These are phyloP conservation scores for Allacma fusca DNA, from an alignment of 2,888 invertebrate genomes.

Conservation along the genomic window DNA sequence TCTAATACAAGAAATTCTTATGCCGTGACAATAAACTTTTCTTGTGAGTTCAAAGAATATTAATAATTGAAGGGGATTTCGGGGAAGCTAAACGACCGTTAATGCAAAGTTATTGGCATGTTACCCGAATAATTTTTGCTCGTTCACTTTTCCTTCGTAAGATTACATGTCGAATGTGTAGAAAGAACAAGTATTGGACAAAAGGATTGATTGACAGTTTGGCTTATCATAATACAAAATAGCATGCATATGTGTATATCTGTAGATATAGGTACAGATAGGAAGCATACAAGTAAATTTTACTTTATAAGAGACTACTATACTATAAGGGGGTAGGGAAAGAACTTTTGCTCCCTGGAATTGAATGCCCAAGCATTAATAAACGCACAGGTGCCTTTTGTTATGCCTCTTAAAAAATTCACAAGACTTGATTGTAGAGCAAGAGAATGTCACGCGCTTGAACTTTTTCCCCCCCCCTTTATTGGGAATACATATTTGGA, in stretches of 20 bases:
- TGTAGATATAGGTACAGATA: neutral
- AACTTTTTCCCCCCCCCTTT: too few species aligned
- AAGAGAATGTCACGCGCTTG: constrained; percentile 12
- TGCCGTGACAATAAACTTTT: too few species aligned
- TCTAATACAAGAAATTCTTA: too few species aligned
- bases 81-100: too few species aligned
- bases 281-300: too few species aligned
- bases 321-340: neutral
- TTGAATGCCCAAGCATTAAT: neutral
- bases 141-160: neutral
- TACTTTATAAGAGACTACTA: too few species aligned
- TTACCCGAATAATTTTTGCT: neutral
- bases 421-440: constrained; percentile 4
- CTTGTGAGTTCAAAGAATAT: too few species aligned
- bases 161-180: neutral
- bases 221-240: neutral
- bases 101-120: neutral
- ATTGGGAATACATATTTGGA: too few species aligned
- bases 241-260: too few species aligned
- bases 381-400: constrained; percentile 1
- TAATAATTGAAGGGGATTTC: too few species aligned
- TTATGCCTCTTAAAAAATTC: neutral
- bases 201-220: constrained; percentile 12
- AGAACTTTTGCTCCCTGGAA: neutral
- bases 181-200: neutral